Base-by-base conservation (phyloP, 2,888 invertebrate species). In the Chamaedrilus cognettii region DNA sequence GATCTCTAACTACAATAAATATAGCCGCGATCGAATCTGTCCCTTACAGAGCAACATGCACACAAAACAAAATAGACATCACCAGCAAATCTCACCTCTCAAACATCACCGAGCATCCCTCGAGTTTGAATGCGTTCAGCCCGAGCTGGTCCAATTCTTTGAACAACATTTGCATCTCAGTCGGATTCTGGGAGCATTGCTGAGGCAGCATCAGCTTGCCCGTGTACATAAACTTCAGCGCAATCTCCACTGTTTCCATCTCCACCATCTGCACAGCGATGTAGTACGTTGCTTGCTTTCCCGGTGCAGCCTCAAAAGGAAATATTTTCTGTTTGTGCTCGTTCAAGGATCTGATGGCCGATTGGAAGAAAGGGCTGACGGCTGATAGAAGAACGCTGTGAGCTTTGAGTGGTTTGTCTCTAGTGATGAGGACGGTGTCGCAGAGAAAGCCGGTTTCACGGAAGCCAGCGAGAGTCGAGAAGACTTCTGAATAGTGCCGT, bases 171-270 rank as follows among this genome's bases (percentile, higher is more conserved):
- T 31, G 51, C 7, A 51, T 49, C n/a, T n/a, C n/a, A 30, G 32
- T 49, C 31, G 30, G 50, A 19, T 50, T 33, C n/a, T 51, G n/a
- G 1, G 49, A 26, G n/a, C 23, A 50, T 26, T 51, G 50, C 11
- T 31, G 30, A 30, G 61, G 51, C 50, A 61, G 49, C 30, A 61
- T 28, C 51, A 61, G 61, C n/a, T 61, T 61, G 49, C 61, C 61
- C 5, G 61, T 61, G 51, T 61, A 61, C 30, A 61, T 61, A 32
- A 50, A 61, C 30, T 61, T 51, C 61, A 61, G 61, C 5, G 51
- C 51, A 26, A 61, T 51, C n/a, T 49, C 61, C 28, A 61, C 51
- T 49, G 51, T 32, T 28, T 61, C 51, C 23, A 51, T 31, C 15
- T 61, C 61, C n/a, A 61, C 32, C 15, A 19, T 49, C 1, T 49